phyloP scores from a whole-genome alignment of 2,113 vertebrate genomes.

The Phyllostomus hastatus region DNA sequence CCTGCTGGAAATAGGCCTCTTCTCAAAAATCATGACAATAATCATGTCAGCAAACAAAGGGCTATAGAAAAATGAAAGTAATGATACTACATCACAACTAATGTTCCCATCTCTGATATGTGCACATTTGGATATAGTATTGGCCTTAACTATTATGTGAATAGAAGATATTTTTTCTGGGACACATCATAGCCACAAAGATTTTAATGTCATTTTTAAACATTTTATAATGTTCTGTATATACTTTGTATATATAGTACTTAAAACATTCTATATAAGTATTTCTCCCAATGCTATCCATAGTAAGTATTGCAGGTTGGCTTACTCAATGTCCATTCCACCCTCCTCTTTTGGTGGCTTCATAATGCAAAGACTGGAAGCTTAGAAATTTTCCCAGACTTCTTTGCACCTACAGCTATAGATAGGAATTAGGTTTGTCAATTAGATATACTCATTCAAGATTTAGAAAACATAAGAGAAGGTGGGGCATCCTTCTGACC shows the following conservation, averaged over 20 bases:
- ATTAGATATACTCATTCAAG: not conserved
- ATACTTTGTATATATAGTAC: not conserved
- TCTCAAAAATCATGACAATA: not conserved
- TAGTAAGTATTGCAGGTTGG: not conserved
- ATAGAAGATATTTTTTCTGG: not conserved
- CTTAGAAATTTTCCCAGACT: not conserved
- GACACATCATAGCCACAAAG: not conserved
- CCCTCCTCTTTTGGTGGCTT: not conserved
- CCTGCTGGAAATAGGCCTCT: not conserved
- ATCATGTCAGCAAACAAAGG: not conserved
- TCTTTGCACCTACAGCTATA: not conserved
- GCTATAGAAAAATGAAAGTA: not conserved
- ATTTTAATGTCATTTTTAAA: conserved; percentile 6
- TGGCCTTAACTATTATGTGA: not conserved
- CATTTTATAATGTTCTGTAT: not conserved
- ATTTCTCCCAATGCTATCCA: not conserved
- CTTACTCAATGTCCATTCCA: not conserved
- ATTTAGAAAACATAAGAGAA: not conserved
- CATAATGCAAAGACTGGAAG: not conserved
- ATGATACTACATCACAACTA: not conserved
- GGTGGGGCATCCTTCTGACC: not conserved
- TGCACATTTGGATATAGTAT: not conserved
- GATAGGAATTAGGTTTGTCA: not conserved
- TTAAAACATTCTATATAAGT: not conserved
- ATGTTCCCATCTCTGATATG: not conserved